Evolutionary conservation across 2,888 invertebrate species (phyloP), one percentile per base, ranked within the genome.

Genomic region (Agapostemon virescens): DNA sequence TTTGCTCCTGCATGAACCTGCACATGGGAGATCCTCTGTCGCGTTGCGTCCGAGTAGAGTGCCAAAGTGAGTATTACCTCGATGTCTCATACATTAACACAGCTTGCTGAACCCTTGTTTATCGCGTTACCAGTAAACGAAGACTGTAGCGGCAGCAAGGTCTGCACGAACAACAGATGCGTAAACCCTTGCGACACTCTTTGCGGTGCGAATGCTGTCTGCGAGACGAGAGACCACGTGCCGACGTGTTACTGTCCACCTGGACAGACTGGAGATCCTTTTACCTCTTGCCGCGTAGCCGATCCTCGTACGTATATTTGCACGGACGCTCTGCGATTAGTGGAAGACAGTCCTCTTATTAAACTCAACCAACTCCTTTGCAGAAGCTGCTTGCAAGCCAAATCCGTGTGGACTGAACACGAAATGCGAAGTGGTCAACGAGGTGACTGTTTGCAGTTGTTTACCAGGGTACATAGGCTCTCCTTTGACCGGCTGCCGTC

Each of bases 321-420:
- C 6, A 55, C 15, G 26, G 6, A 55, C 15, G n/a, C n/a, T n/a
- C n/a, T 15, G 7, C 20, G 20, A 17, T 58, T 9, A 7, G n/a
- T n/a, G n/a, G n/a, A n/a, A n/a, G n/a, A n/a, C n/a, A n/a, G n/a
- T n/a, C n/a, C n/a, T n/a, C n/a, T n/a, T n/a, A n/a, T n/a, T n/a
- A n/a, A n/a, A n/a, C 26, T 2, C 26, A 26, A 20, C 36, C 2
- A 7, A 15, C 26, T 7, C 20, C 2, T 55, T 92, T 91, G 55
- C 92, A 97, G 97, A 96, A 93, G 97, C 97, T 90, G 95, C 96
- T 63, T 97, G 97, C 91, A 96, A 96, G 89, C 97, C 97, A 20
- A 96, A 95, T 82, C 97, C 97, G 0, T 97, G 97, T 86, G 97
- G 97, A 11, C 89, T 90, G 58, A 97, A 97, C 92, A 97, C 97